Evolutionary conservation across 1,140 invertebrate genomes (phyloP).

Genomic region (Dysdera silvatica): DNA sequence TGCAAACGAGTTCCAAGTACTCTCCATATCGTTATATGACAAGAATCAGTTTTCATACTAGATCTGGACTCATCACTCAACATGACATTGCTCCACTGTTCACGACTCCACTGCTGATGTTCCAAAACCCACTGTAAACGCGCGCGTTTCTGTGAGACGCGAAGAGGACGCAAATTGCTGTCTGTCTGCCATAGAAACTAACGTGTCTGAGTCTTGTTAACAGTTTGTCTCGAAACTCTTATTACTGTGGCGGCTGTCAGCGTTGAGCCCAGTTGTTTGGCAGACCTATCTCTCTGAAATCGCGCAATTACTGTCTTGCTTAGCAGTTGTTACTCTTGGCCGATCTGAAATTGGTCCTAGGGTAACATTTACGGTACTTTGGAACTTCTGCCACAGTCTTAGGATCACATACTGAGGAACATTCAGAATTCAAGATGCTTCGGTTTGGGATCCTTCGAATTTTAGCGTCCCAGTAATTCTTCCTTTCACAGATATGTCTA

Average conservation of each 20-base stretch:
- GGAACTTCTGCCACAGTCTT: not conserved
- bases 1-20: too few relatives aligned
- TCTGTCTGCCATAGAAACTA: not conserved
- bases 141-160: not conserved
- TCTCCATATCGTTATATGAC: too few relatives aligned
- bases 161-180: not conserved
- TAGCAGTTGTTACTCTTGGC: not conserved
- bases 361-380: not conserved
- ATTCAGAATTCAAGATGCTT: not conserved
- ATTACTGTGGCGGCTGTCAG: too few relatives aligned
- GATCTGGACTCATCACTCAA: not conserved
- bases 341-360: too few relatives aligned
- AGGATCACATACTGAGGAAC: not conserved
- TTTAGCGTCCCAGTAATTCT: not conserved
- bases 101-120: not conserved
- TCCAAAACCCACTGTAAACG: not conserved
- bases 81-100: not conserved
- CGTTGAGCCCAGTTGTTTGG: not conserved
- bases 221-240: constrained; percentile 1
- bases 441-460: not conserved
- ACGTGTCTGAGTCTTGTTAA: not conserved
- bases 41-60: too few relatives aligned
- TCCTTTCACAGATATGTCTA: not conserved
- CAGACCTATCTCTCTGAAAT: not conserved
- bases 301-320: not conserved